A percentile compares a stretch with the other conserved stretches of the same genome.
Evolutionary conservation across 2,113 vertebrate species (phyloP).

Genomic region (Paracanthobrama guichenoti): DNA sequence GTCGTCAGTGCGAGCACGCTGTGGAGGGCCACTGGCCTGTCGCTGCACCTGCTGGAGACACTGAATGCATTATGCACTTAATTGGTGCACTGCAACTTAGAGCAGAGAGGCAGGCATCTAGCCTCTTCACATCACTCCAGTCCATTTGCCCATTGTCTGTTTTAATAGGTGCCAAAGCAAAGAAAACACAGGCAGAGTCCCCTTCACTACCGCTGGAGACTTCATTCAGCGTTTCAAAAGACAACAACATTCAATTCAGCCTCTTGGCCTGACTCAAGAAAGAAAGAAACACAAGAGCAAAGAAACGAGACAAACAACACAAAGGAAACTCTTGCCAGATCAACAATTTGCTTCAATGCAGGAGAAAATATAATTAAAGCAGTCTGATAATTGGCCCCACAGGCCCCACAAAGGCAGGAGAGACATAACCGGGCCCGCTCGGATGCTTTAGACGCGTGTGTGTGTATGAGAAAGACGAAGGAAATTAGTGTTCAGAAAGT

Average conservation of each 20-base stretch:
- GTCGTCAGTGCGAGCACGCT: conserved; percentile 91
- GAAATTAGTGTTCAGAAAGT: conserved; percentile 12
- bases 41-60: conserved; percentile 98
- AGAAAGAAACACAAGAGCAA: conserved; percentile 77
- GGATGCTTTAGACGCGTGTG: conserved; percentile 73
- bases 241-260: conserved; percentile 99
- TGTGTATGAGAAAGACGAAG: background rate
- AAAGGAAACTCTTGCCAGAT: conserved; percentile 94
- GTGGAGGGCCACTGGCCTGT: conserved; percentile 86
- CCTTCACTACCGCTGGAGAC: conserved; percentile 98
- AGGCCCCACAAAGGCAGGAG: conserved; percentile 81
- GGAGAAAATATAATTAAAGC: conserved; percentile 98
- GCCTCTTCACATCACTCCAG: conserved; percentile 99
- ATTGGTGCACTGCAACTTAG: conserved; percentile 99
- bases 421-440: conserved; percentile 81
- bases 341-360: conserved; percentile 93
- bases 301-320: conserved; percentile 82
- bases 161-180: conserved; percentile 99
- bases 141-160: conserved; percentile 98
- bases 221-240: conserved; percentile 96
- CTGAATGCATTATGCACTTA: conserved; percentile 99
- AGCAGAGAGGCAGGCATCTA: conserved; percentile 86
- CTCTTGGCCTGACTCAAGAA: conserved; percentile 80
- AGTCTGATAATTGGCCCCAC: conserved; percentile 92
- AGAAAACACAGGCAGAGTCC: conserved; percentile 99